These are phyloP conservation scores for Calliopum simillimum DNA, from an alignment of 2,888 invertebrate genomes.

Conservation along the genomic window DNA sequence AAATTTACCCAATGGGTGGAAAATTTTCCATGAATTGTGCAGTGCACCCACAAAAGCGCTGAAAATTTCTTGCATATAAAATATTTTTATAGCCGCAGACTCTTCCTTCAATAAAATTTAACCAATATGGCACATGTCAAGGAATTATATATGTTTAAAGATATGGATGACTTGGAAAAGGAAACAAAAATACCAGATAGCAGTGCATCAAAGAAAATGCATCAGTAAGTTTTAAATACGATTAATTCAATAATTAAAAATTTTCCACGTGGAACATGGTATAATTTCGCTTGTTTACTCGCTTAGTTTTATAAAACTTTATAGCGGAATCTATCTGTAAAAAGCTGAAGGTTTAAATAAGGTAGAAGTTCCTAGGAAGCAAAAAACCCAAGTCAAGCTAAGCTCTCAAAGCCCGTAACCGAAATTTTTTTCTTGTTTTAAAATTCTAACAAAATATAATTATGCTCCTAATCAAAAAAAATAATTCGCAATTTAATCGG, in stretches of 20 bases:
- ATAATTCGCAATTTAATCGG: too few relatives aligned
- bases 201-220: conserved; percentile 62
- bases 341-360: too few relatives aligned
- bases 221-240: conserved; percentile 67
- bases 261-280: neutral
- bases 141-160: conserved; percentile 71
- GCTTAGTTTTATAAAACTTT: too few relatives aligned
- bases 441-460: too few relatives aligned
- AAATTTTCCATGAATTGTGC: too few relatives aligned
- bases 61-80: neutral
- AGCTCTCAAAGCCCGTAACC: too few relatives aligned
- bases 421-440: too few relatives aligned
- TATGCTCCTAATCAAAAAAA: too few relatives aligned
- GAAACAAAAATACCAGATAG: conserved; percentile 65
- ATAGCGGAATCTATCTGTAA: too few relatives aligned
- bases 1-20: neutral
- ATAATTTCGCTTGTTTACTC: too few relatives aligned
- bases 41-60: neutral
- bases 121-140: conserved; percentile 57
- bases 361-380: too few relatives aligned
- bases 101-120: neutral
- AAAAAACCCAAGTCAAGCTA: too few relatives aligned
- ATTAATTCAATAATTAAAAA: neutral
- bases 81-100: neutral
- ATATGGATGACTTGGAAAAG: conserved; percentile 72